Evolutionary conservation across 2,888 invertebrate species (phyloP).

Genomic region (Dicyrtoma fusca): DNA sequence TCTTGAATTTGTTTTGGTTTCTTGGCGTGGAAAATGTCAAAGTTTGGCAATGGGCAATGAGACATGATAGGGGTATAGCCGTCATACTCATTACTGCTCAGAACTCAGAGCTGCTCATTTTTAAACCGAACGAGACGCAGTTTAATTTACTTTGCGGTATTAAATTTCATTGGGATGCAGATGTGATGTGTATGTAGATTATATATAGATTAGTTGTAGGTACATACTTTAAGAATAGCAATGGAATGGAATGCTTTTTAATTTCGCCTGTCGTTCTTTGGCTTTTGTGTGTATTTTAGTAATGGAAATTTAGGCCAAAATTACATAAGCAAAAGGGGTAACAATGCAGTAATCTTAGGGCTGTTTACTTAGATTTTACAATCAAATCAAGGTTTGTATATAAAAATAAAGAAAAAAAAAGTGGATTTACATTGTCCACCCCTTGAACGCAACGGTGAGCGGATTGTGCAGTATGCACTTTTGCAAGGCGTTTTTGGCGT

Average conservation of each 20-base stretch:
- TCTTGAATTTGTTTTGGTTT: too few species aligned
- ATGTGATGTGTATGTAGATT: background rate
- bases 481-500: too few species aligned
- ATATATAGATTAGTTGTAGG: background rate
- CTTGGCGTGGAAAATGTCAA: too few species aligned
- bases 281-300: background rate
- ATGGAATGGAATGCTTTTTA: too few species aligned
- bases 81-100: too few species aligned
- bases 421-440: too few species aligned
- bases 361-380: conserved; percentile 30
- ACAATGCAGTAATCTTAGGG: conserved; percentile 27
- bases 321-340: conserved; percentile 4
- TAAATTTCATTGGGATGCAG: conserved; percentile 4
- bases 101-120: too few species aligned
- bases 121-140: background rate
- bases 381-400: conserved; percentile 27
- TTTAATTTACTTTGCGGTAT: conserved; percentile 14
- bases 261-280: background rate
- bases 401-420: too few species aligned
- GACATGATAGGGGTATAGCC: too few species aligned
- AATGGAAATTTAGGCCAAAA: conserved; percentile 22
- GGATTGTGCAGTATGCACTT: conserved; percentile 26
- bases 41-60: too few species aligned
- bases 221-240: too few species aligned
- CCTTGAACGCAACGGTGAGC: too few species aligned